These are phyloP conservation scores for Ectemnius continuus DNA, from an alignment of 2,888 invertebrate genomes.

Conservation along the genomic window DNA sequence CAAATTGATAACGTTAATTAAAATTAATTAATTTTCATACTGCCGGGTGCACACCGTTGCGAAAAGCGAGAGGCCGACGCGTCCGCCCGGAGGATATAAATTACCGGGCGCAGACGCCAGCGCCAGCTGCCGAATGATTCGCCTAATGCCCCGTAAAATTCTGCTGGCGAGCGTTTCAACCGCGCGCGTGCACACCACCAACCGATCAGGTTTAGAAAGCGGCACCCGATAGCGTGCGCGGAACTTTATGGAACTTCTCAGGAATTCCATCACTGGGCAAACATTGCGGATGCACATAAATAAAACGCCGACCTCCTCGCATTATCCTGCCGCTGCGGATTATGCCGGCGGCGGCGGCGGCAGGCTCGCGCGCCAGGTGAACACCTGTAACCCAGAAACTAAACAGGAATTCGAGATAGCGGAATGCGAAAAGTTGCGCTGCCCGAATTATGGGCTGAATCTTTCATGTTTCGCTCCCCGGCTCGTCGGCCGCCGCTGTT, in stretches of 20 bases:
- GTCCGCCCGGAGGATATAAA: slow-evolving; percentile 59
- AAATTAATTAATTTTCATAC: slow-evolving; percentile 71
- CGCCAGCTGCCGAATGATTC: slow-evolving; percentile 67
- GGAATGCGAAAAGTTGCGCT: slow-evolving; percentile 1
- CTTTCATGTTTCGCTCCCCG: not conserved
- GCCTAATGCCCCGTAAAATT: slow-evolving; percentile 66
- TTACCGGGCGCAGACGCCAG: slow-evolving; percentile 59
- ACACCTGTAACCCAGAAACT: slow-evolving; percentile 7
- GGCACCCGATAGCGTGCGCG: no score
- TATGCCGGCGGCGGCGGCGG: not conserved
- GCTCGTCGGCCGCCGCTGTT: no score
- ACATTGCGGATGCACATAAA: slow-evolving; percentile 10
- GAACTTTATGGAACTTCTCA: slow-evolving; percentile 5
- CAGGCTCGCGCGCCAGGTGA: not conserved
- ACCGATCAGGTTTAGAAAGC: not conserved
- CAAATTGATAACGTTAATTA: slow-evolving; percentile 72
- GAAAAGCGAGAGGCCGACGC: slow-evolving; percentile 36
- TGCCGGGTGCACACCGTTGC: slow-evolving; percentile 28
- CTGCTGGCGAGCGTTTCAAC: slow-evolving; percentile 34
- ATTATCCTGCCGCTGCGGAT: not conserved
- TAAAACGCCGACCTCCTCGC: not conserved
- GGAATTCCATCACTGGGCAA: slow-evolving; percentile 5
- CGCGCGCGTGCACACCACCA: slow-evolving; percentile 28
- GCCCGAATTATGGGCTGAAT: not conserved
- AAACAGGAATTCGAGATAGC: slow-evolving; percentile 3